phyloP scores from a whole-genome alignment of 2,797 vertebrate genomes.

The Cynodonichthys magdalenae region DNA sequence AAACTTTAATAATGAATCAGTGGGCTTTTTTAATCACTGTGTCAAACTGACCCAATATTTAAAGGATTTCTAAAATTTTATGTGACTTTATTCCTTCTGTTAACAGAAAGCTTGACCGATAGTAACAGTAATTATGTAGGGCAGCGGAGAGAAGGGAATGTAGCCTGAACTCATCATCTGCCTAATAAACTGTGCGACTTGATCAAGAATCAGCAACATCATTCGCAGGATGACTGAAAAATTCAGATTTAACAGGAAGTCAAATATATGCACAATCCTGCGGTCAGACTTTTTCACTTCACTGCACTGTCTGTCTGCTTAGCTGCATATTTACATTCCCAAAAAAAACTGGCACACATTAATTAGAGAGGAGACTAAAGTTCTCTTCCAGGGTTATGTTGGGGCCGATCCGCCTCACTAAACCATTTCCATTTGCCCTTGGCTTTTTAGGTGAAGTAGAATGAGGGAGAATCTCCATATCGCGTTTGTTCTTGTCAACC shows the following conservation, averaged over 20 bases:
- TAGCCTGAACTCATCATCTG: conserved; percentile 15
- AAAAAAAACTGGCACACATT: conserved; percentile 65
- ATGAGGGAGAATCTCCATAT: conserved; percentile 71
- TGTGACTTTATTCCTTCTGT: not conserved
- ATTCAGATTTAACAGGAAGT: conserved; percentile 43
- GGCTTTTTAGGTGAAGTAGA: conserved; percentile 66
- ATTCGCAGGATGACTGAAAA: conserved; percentile 10
- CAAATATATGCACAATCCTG: conserved; percentile 46
- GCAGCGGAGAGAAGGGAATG: conserved; percentile 10
- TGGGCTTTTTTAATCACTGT: no score
- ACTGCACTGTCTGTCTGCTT: conserved; percentile 55
- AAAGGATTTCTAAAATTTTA: not conserved
- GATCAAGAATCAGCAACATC: conserved; percentile 32
- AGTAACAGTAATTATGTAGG: conserved; percentile 4
- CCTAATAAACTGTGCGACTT: conserved; percentile 26
- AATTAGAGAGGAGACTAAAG: conserved; percentile 73
- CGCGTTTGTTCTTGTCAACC: conserved; percentile 78
- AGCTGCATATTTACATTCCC: conserved; percentile 65
- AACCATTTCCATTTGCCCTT: conserved; percentile 77
- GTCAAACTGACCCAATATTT: not conserved
- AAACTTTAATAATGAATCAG: no score
- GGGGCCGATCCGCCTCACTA: conserved; percentile 66
- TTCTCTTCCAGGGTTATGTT: conserved; percentile 61
- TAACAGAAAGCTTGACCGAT: not conserved
- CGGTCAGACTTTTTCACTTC: conserved; percentile 45